These are phyloP conservation scores for Hippolais icterina DNA, from an alignment of 2,113 vertebrate species.

Conservation along the genomic window DNA sequence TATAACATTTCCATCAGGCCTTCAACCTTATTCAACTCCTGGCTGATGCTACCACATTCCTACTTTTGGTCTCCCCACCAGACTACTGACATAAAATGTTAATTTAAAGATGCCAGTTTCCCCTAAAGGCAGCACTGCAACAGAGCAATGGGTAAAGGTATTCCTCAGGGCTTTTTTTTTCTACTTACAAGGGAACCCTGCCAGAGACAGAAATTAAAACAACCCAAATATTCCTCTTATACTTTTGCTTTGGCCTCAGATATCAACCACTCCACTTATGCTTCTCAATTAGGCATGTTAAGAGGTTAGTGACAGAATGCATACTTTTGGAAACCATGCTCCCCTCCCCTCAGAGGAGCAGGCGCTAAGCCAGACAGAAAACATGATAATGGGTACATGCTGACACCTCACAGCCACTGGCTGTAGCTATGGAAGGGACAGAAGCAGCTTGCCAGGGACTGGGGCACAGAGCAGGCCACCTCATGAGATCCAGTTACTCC, in stretches of 20 bases:
- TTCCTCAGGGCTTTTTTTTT: not conserved
- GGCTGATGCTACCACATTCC: not conserved
- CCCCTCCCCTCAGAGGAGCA: not conserved
- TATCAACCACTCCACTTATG: not conserved
- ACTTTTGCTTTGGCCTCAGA: not conserved
- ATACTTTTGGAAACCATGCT: not conserved
- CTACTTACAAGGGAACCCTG: not conserved
- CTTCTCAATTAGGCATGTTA: not conserved
- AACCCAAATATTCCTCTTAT: not conserved
- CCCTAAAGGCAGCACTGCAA: not conserved
- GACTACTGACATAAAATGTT: not conserved
- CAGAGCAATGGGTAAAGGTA: not conserved
- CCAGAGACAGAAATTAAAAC: not conserved
- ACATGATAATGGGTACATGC: fast-evolving
- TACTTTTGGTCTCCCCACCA: not conserved
- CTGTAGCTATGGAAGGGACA: fast-evolving
- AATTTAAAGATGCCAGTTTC: not conserved
- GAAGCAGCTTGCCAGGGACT: not conserved
- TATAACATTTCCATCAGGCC: not conserved
- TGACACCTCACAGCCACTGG: not conserved
- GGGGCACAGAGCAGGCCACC: not conserved
- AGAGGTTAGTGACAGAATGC: not conserved
- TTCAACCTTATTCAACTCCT: not conserved
- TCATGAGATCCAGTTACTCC: not conserved
- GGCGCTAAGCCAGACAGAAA: not conserved